Conservation (phyloP, 1,140 invertebrate genomes). For the Papilio machaon region DNA sequence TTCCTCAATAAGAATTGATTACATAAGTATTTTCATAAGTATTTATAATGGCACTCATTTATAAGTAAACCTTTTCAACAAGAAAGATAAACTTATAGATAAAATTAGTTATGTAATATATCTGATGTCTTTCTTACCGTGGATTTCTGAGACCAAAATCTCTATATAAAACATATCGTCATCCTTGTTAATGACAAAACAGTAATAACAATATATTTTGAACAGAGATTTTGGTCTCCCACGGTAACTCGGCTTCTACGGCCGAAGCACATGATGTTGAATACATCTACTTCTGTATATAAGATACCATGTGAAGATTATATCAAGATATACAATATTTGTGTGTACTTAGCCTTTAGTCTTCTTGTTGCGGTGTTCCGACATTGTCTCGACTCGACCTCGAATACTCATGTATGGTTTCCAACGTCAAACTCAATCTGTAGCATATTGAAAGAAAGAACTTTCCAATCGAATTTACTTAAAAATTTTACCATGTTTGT, state of each 20-base stretch:
- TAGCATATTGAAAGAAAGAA: not conserved
- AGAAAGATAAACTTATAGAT: not conserved
- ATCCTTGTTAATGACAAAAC: no score
- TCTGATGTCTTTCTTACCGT: not conserved
- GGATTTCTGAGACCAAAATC: no score
- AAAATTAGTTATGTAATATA: not conserved
- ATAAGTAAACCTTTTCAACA: not conserved
- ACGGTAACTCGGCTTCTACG: not conserved
- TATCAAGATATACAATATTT: not conserved
- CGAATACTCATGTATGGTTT: not conserved
- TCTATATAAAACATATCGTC: no score
- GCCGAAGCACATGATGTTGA: not conserved
- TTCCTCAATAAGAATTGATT: not conserved
- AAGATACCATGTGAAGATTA: not conserved
- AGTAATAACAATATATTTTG: no score
- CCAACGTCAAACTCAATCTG: not conserved
- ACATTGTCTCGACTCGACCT: conserved; percentile 11
- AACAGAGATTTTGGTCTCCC: no score
- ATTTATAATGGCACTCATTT: not conserved
- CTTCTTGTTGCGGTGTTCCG: not conserved
- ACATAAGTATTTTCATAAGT: not conserved
- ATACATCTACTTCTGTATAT: not conserved
- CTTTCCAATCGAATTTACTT: not conserved
- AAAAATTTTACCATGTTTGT: not conserved
- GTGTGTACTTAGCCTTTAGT: not conserved